Base-by-base conservation (phyloP, 1,140 invertebrate species). In the Spodoptera frugiperda region DNA sequence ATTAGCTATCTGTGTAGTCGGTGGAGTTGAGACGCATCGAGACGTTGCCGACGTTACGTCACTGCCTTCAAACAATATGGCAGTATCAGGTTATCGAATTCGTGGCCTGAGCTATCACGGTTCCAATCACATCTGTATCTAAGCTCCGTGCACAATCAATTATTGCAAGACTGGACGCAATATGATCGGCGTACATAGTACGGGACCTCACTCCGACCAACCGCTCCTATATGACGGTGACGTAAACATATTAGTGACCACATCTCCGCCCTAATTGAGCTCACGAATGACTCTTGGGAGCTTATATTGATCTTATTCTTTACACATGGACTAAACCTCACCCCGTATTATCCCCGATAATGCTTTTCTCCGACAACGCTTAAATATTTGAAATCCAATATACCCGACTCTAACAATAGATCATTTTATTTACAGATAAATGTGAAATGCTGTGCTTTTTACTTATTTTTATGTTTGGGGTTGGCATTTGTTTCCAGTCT, bases 341-440 rank as follows among this genome's bases (percentile, higher is more conserved):
- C 2, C 17, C 15, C 15, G 9, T 17, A 67, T 67, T 48, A 67
- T 67, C 44, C 44, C 4, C 11, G 63, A 67, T 67, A 67, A 67
- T 67, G n/a, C 63, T 67, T 67, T n/a, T 9, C 63, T 67, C 44
- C 44, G 44, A 65, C 44, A 25, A 2, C 11, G 39, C 63, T 67
- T 67, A 14, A 67, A 49, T 48, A 67, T 67, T 48, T 48, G 12
- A 67, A 46, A 49, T 67, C 39, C 63, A 67, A 67, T 67, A 67
- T 19, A 46, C 39, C 63, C 12, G 44, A 6, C 10, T 17, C 17
- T 65, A n/a, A 67, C 19, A 67, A 48, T 48, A 11, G 63, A 67
- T 67, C 63, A 48, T 48, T 65, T 49, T 67, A 67, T 67, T 67
- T 67, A 48, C 63, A 67, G 63, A n/a, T 65, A 65, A 48, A n/a